phyloP scores from a whole-genome alignment of 2,797 vertebrate genomes.

The Gastrophryne carolinensis region DNA sequence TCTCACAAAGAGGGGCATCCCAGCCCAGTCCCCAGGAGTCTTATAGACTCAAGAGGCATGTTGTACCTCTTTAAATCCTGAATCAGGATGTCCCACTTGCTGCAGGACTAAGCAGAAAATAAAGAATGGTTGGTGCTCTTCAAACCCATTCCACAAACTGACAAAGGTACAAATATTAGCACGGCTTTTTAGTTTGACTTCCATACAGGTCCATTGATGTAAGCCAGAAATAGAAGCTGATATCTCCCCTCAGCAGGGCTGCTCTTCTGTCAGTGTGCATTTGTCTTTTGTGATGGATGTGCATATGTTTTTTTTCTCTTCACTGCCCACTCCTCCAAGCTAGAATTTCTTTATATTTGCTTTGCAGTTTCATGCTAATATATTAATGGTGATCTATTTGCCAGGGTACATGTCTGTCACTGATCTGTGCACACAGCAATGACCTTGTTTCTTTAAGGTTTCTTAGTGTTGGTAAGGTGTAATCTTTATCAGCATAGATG shows the following conservation, averaged over 20 bases:
- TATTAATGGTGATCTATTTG: conserved; percentile 25
- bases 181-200: conserved; percentile 1
- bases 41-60: no score
- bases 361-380: conserved; percentile 34
- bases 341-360: conserved; percentile 42
- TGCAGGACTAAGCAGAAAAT: no score
- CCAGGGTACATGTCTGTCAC: conserved; percentile 2
- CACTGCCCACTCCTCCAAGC: conserved; percentile 17
- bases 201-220: not conserved
- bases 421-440: conserved; percentile 10
- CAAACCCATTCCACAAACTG: no score
- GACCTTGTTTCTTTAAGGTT: not conserved
- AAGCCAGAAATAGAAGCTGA: not conserved
- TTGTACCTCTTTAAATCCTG: no score
- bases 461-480: no score
- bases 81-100: no score
- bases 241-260: conserved; percentile 2
- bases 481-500: no score
- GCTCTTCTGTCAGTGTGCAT: conserved; percentile 1
- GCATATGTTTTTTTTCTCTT: conserved; percentile 26
- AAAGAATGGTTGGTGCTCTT: no score
- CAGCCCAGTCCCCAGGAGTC: no score
- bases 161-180: no score
- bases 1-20: no score
- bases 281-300: conserved; percentile 36